Evolutionary conservation across 2,888 invertebrate species (phyloP), one percentile per base, ranked within the genome.

Genomic region (Spisula subtruncata): DNA sequence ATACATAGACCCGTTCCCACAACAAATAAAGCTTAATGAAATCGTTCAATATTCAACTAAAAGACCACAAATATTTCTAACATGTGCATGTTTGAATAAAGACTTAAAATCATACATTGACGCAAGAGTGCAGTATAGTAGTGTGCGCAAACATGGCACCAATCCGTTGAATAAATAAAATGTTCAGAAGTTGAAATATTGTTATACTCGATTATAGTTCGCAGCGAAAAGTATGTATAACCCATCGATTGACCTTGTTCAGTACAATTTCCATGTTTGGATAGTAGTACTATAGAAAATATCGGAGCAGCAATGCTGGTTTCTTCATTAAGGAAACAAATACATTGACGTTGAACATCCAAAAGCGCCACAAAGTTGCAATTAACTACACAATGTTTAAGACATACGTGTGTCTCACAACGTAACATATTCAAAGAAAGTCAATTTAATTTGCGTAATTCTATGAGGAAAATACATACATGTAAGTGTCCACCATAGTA

Each of bases 101-200:
- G 60, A 66, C 25, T 66, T 66, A 66, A 66, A 66, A 66, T 25
- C 25, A 66, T 66, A n/a, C n/a, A n/a, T n/a, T n/a, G 25, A 66
- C n/a, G 0, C 20, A 12, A 0, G 20, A 0, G n/a, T 25, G 60
- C 25, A 66, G 8, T 25, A 66, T 66, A 2, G 41, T n/a, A 60
- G 2, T 60, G n/a, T 60, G 60, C 18, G 14, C 60, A 60, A 0
- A 20, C 14, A n/a, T 60, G 25, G 25, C 60, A n/a, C 8, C 20
- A 25, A 66, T 66, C 60, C 60, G 1, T 25, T 25, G 8, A 25
- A 66, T 66, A 66, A 66, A 66, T 25, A 25, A n/a, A n/a, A 25
- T n/a, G 5, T 10, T 66, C n/a, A n/a, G 18, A 56, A 56, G n/a
- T 56, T n/a, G 20, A 56, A 56, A n/a, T n/a, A n/a, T 56, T 18